Conservation (phyloP, 2,888 invertebrate species). For the Isotomurus palustris region DNA sequence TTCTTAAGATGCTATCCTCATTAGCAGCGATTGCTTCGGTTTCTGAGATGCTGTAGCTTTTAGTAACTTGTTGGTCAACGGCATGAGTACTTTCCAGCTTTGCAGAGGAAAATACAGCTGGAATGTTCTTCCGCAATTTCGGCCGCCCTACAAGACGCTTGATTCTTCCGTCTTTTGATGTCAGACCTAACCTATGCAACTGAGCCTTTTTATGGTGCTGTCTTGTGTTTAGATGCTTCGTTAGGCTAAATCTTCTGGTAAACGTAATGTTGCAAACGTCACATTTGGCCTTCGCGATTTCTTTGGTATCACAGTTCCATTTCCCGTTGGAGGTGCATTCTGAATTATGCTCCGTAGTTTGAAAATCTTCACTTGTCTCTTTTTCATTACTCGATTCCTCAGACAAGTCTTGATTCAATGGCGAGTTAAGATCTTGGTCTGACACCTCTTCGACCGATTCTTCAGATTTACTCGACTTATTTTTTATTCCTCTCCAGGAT, state of each 20-base stretch:
- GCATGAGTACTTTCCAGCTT: no score
- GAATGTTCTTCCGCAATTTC: background rate
- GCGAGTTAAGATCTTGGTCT: no score
- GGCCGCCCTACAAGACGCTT: background rate
- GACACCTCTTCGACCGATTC: no score
- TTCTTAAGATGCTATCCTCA: background rate
- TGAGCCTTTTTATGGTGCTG: background rate
- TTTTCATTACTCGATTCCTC: no score
- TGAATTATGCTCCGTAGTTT: no score
- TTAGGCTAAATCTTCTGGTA: conserved; percentile 1
- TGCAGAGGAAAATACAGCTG: background rate
- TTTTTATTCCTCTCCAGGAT: no score
- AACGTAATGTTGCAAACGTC: conserved; percentile 9
- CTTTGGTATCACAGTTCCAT: background rate
- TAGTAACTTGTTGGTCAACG: background rate
- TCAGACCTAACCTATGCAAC: background rate
- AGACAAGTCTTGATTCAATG: no score
- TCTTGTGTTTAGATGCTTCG: background rate
- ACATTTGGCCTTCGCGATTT: conserved; percentile 6
- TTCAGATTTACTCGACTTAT: no score
- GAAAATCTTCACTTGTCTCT: no score
- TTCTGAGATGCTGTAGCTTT: background rate
- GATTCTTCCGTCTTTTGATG: background rate
- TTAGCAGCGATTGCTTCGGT: background rate
- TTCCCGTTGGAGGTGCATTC: background rate